Conservation (phyloP, 2,888 invertebrate species). For the Leptinotarsa peninsularis region DNA sequence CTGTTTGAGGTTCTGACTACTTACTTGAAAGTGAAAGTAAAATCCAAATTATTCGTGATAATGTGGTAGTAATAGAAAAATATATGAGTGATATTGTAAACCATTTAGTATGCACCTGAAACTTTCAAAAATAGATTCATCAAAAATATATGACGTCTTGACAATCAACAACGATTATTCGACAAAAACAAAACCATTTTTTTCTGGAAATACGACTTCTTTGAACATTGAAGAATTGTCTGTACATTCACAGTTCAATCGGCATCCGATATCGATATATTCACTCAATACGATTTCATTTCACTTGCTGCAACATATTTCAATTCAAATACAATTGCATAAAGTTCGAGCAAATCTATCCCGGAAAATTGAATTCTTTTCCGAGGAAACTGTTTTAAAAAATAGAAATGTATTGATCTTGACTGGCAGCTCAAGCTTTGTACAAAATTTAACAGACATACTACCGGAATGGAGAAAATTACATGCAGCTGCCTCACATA, state of each 20-base stretch:
- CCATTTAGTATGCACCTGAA: too few relatives aligned
- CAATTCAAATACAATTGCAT: neutral
- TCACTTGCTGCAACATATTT: constrained; percentile 3
- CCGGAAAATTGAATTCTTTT: neutral
- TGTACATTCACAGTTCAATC: neutral
- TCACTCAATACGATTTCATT: neutral
- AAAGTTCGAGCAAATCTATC: neutral
- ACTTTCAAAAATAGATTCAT: too few relatives aligned
- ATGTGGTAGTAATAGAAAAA: too few relatives aligned
- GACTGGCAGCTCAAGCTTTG: neutral
- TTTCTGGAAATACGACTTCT: too few relatives aligned
- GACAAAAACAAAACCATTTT: too few relatives aligned
- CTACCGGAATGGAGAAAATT: neutral
- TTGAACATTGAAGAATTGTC: too few relatives aligned
- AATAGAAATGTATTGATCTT: neutral
- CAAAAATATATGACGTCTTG: too few relatives aligned
- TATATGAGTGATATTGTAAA: too few relatives aligned
- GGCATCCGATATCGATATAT: neutral
- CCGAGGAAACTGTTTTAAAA: neutral
- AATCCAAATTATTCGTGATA: too few relatives aligned
- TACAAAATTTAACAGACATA: neutral
- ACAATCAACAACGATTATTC: too few relatives aligned
- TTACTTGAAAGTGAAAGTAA: too few relatives aligned
- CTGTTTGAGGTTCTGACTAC: too few relatives aligned
- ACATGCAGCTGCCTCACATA: neutral